Evolutionary conservation across 2,888 invertebrate genomes (phyloP), one percentile per base, ranked within the genome.

Genomic region (Drosophila rubida): DNA sequence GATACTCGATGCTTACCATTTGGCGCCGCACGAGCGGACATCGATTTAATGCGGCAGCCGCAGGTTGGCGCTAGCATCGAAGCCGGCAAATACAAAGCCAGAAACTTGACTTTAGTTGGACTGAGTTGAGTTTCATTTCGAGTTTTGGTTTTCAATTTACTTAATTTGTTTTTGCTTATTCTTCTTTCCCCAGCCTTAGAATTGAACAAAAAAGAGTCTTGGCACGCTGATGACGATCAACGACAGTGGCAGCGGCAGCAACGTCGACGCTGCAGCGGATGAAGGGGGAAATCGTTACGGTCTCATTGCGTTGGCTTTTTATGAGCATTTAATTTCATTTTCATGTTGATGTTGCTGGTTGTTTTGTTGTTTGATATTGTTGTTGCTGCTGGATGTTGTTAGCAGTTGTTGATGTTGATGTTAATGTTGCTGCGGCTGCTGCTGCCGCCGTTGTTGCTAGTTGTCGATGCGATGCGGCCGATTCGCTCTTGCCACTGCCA

Each of bases 261-360:
- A n/a, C 11, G 41, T 5, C 37, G 39, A n/a, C 49, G 32, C 35
- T 37, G 23, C 58, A 66, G 65, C 58, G 68, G 65, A 44, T 54
- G 48, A 58, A 53, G 69, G 64, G 62, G 60, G 67, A 78, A 76
- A 77, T 75, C 80, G 81, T 83, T 81, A 83, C 80, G 81, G 83
- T 80, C 81, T 81, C 80, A 83, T 81, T 81, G 73, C 77, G 80
- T 70, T 80, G 44, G 54, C 53, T 78, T 81, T 80, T 70, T 73
- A 66, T 63, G 67, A 75, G 72, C 75, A 71, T 80, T 80, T 78
- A 83, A 83, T 80, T 83, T 81, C 69, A 78, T 73, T 81, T 75
- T 79, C 77, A 78, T 78, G 69, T 75, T 75, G 51, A 58, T 75
- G 61, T 72, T 54, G 32, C 13, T 22, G 11, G 11, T 46, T 14